Conservation (phyloP, 2,113 vertebrate genomes). For the Xerus inauris region DNA sequence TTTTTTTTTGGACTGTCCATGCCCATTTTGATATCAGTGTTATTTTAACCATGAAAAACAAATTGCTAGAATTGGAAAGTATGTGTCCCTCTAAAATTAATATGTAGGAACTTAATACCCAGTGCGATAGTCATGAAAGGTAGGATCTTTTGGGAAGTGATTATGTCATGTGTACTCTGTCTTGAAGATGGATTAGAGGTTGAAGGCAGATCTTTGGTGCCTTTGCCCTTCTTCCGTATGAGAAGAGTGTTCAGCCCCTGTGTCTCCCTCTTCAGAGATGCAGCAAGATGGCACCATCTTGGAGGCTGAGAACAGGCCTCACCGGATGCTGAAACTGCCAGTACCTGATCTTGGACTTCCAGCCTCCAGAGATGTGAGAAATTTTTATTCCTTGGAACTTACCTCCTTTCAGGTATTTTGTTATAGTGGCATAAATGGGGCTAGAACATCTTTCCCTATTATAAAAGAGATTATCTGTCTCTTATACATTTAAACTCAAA, state of each 20-base stretch:
- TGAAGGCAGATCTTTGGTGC: background rate
- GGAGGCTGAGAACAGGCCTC: background rate
- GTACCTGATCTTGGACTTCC: background rate
- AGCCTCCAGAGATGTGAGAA: background rate
- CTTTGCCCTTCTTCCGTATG: background rate
- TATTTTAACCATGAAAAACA: background rate
- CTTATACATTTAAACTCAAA: background rate
- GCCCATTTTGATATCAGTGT: background rate
- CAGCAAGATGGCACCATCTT: background rate
- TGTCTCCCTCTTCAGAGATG: background rate
- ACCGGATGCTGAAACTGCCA: background rate
- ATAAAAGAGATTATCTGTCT: background rate
- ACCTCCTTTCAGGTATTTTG: background rate
- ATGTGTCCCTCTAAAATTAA: background rate
- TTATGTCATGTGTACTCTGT: background rate
- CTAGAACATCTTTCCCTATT: no score
- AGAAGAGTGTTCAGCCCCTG: background rate
- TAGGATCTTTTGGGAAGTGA: background rate
- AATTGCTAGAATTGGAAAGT: background rate
- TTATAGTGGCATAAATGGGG: background rate
- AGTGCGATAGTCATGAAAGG: background rate
- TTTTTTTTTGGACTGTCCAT: background rate
- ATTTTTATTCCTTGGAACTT: background rate
- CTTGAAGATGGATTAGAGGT: background rate
- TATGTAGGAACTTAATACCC: background rate